A percentile compares a stretch with the other conserved stretches of the same genome.
These are phyloP conservation scores for Sebastes fasciatus DNA, from an alignment of 2,113 vertebrate species.

Conservation along the genomic window DNA sequence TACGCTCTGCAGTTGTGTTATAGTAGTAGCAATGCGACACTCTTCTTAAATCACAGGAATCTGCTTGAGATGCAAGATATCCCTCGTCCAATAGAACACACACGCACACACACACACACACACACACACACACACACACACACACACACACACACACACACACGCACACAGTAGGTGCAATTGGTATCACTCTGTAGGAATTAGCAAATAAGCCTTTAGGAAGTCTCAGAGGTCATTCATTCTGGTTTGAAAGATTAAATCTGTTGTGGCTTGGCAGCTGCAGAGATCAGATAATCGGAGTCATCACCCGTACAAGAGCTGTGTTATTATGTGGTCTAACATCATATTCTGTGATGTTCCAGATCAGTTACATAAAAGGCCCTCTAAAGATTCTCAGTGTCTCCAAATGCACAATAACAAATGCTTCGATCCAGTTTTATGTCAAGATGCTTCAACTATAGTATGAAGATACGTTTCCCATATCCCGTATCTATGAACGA, in stretches of 20 bases:
- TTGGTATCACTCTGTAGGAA: constrained; percentile 25
- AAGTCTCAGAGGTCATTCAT: constrained; percentile 5
- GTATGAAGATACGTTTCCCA: background rate
- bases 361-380: constrained; percentile 6
- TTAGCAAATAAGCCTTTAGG: constrained; percentile 8
- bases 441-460: background rate
- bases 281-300: constrained; percentile 6
- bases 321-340: background rate
- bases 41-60: constrained; percentile 55
- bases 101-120: constrained; percentile 22
- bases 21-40: constrained; percentile 54
- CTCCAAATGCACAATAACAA: background rate
- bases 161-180: background rate
- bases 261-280: constrained; percentile 25
- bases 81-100: constrained; percentile 1
- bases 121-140: background rate
- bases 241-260: constrained; percentile 19
- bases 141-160: constrained; percentile 4
- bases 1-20: constrained; percentile 31
- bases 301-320: background rate
- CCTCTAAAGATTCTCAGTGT: background rate
- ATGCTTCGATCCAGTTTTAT: background rate
- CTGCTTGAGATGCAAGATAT: constrained; percentile 55
- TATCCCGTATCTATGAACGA: background rate
- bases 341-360: background rate